Conservation (phyloP, 2,888 invertebrate species). For the Drosophila antonietae region DNA sequence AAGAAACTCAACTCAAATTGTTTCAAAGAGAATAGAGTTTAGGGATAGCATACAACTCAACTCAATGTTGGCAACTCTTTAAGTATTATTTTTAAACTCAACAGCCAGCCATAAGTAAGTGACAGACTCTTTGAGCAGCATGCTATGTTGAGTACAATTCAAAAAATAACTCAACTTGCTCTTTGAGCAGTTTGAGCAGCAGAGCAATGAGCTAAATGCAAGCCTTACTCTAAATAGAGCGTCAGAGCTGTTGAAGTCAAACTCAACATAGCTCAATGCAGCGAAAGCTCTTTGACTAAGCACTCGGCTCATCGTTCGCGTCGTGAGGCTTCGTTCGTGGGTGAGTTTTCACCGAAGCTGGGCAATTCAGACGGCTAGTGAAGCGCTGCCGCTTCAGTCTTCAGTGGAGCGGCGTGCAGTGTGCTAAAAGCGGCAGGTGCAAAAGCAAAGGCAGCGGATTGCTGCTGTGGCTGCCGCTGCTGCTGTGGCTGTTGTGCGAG, state of each 20-base stretch:
- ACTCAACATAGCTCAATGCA: slow-evolving; percentile 19
- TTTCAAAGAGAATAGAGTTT: slow-evolving; percentile 1
- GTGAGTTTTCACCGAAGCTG: slow-evolving; percentile 45
- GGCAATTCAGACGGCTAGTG: slow-evolving; percentile 21
- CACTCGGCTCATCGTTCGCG: slow-evolving; percentile 17
- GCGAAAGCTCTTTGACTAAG: slow-evolving; percentile 31
- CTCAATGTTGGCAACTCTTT: slow-evolving; percentile 4
- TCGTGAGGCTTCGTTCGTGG: slow-evolving; percentile 30
- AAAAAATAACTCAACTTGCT: slow-evolving; percentile 1
- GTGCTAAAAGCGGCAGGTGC: slow-evolving; percentile 64
- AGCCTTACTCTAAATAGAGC: not conserved
- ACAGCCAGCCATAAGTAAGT: not conserved
- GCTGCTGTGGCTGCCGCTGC: slow-evolving; percentile 3
- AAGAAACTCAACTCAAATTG: not conserved
- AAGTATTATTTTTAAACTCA: not conserved
- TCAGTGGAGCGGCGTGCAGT: slow-evolving; percentile 77
- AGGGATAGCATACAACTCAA: not conserved
- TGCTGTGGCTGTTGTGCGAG: slow-evolving; percentile 11
- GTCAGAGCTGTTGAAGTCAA: not conserved
- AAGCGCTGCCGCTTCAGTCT: slow-evolving; percentile 65
- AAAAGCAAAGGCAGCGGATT: slow-evolving; percentile 1
- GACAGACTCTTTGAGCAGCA: not conserved
- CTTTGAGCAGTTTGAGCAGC: not conserved
- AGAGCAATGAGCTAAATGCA: no score
- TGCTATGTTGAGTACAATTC: not conserved